Evolutionary conservation across 1,140 invertebrate genomes (phyloP), one percentile per base, ranked within the genome.

Genomic region (Acromyrmex echinatior): DNA sequence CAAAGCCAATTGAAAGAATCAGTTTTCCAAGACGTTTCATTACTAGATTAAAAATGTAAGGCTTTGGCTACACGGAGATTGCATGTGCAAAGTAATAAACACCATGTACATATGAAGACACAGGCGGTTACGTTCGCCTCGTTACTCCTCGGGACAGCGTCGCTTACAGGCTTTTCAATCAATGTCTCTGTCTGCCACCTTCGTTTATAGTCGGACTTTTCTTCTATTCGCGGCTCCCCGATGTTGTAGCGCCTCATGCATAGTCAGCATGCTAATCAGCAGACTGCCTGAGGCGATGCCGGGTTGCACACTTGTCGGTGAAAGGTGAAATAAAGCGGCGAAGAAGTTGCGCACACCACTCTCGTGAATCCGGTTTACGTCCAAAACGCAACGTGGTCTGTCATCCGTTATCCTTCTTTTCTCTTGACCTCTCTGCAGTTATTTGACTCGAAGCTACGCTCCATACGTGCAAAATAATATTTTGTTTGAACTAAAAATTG

Each of bases 201-300:
- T 79, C 82, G 76, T 79, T 86, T 86, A 86, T 66, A 53, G 74
- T 49, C 60, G 31, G 25, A 86, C 82, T 86, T 86, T 86, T 79
- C 76, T 56, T 21, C 82, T 58, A 86, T 79, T 79, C 62, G 71
- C 60, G 39, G 62, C 82, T 86, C 65, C 82, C 76, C 82, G 73
- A 85, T 85, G 82, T 86, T 79, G 31, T 66, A 77, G 82, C 82
- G 51, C 74, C 82, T 86, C 82, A 79, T 86, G 62, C 82, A 86
- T 86, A 86, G 82, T 86, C 82, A 79, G 82, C 76, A 79, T 78
- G 82, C 82, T 86, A 86, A 86, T 86, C 82, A 79, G 66, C 82
- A 3, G 51, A 66, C 60, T 56, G 60, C 82, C 82, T 49, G 60
- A 21, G 66, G 82, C 71, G 35, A 60, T 66, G 21, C 73, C 25